Conservation (phyloP, 2,888 invertebrate species). For the Thera obeliscata region DNA sequence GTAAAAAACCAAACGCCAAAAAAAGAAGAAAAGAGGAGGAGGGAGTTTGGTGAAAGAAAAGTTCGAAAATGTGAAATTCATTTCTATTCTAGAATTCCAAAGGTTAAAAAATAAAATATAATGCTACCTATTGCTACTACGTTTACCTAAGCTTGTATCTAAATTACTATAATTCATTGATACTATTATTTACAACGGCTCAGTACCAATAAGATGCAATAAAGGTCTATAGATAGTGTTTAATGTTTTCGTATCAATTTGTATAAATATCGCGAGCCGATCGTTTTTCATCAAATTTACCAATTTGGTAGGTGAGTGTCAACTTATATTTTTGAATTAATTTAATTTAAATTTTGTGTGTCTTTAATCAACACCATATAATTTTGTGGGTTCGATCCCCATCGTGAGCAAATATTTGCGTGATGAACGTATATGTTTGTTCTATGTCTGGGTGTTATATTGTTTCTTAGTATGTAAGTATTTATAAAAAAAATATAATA, state of each 20-base stretch:
- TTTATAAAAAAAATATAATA: too few relatives aligned
- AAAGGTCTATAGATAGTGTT: constrained; percentile 40
- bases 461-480: too few relatives aligned
- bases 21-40: too few relatives aligned
- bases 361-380: neutral
- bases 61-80: too few relatives aligned
- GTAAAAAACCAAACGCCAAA: too few relatives aligned
- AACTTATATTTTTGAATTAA: neutral
- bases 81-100: too few relatives aligned
- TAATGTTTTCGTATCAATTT: constrained; percentile 39
- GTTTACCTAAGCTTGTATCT: constrained; percentile 3
- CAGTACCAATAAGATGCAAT: constrained; percentile 35
- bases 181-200: constrained; percentile 41
- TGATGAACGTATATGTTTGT: too few relatives aligned
- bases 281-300: constrained; percentile 33
- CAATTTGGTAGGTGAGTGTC: constrained; percentile 39
- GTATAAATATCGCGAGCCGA: constrained; percentile 36
- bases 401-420: too few relatives aligned
- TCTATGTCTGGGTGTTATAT: too few relatives aligned
- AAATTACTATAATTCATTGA: constrained; percentile 28
- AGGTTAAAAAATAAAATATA: neutral
- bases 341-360: neutral
- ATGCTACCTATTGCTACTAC: constrained; percentile 5
- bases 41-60: too few relatives aligned
- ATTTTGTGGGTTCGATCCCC: too few relatives aligned